phyloP scores from a whole-genome alignment of 2,888 invertebrate species.

The Agrotis clavis region DNA sequence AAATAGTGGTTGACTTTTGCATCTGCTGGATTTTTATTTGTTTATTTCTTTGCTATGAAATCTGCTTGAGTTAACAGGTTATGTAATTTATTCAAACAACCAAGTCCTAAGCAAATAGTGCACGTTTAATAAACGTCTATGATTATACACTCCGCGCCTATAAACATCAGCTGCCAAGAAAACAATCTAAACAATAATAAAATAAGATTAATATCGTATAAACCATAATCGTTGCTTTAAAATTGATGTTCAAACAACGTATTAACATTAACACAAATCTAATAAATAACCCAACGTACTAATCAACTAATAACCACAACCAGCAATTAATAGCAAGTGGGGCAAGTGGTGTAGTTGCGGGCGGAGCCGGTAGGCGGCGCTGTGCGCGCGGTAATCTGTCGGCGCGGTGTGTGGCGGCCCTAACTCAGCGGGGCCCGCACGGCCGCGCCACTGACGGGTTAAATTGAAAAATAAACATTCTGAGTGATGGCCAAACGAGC shows the following conservation, averaged over 20 bases:
- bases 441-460: constrained; percentile 83
- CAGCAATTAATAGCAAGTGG: constrained; percentile 64
- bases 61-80: background rate
- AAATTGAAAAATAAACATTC: constrained; percentile 90
- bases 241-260: constrained; percentile 58
- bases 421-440: constrained; percentile 81
- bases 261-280: constrained; percentile 64
- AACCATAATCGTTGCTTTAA: constrained; percentile 55
- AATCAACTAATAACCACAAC: constrained; percentile 68
- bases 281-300: constrained; percentile 68
- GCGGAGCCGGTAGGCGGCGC: constrained; percentile 65
- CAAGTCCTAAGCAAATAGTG: background rate
- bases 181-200: constrained; percentile 50
- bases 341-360: constrained; percentile 55
- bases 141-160: constrained; percentile 24
- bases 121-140: constrained; percentile 1
- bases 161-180: constrained; percentile 53
- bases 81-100: background rate
- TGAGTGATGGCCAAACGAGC: constrained; percentile 83
- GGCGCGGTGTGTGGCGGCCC: constrained; percentile 89
- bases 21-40: background rate
- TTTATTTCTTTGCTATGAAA: background rate
- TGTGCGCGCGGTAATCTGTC: constrained; percentile 81
- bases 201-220: constrained; percentile 48
- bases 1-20: background rate